phyloP scores from a whole-genome alignment of 1,140 invertebrate species.

The Rhizoglyphus robini region DNA sequence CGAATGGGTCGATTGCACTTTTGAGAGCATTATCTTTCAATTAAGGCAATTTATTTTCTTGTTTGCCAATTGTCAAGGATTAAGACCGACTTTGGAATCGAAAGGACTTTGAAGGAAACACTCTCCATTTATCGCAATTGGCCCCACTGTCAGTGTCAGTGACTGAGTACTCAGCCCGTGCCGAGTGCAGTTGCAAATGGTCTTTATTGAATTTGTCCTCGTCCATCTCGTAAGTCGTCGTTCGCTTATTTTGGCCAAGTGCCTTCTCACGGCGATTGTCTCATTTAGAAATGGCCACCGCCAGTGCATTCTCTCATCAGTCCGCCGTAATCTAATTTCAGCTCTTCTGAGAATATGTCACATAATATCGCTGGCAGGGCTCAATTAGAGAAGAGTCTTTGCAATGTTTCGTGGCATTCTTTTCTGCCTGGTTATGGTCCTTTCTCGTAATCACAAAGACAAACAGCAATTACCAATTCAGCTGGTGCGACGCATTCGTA shows the following conservation, averaged over 20 bases:
- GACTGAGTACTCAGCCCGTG: not conserved
- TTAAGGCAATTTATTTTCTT: not conserved
- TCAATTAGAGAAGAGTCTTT: not conserved
- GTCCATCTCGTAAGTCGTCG: not conserved
- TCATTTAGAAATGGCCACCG: no score
- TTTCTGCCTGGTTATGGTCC: not conserved
- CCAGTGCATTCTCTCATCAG: not conserved
- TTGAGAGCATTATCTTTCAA: slow-evolving; percentile 7
- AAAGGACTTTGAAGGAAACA: no score
- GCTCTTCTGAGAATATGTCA: slow-evolving; percentile 5
- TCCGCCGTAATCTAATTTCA: not conserved
- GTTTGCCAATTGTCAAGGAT: slow-evolving; percentile 10
- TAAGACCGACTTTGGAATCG: not conserved
- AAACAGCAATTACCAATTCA: slow-evolving; percentile 9
- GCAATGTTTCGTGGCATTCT: not conserved
- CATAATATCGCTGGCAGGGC: not conserved
- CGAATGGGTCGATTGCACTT: not conserved
- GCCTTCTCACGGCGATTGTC: not conserved
- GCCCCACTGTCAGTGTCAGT: no score
- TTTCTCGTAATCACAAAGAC: not conserved
- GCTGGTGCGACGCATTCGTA: not conserved
- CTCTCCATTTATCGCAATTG: no score
- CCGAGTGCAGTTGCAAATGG: not conserved
- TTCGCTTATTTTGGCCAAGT: not conserved
- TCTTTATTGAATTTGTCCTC: slow-evolving; percentile 6